These are phyloP conservation scores for Ispidina lecontei DNA, from an alignment of 2,797 vertebrate genomes.

Conservation along the genomic window DNA sequence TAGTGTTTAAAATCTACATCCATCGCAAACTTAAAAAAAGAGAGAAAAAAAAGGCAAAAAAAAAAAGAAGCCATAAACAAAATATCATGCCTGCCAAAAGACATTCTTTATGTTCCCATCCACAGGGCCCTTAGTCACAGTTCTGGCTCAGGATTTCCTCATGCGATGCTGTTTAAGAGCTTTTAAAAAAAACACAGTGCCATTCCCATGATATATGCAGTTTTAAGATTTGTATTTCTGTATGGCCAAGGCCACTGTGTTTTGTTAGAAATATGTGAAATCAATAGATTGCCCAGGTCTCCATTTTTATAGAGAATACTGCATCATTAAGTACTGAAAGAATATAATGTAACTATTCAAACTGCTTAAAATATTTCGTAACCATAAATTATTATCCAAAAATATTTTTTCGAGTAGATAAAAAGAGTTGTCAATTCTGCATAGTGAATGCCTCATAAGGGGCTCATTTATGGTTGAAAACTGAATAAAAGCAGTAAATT, in stretches of 20 bases:
- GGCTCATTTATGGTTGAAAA: constrained; percentile 90
- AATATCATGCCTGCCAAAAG: constrained; percentile 59
- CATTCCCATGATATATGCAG: constrained; percentile 68
- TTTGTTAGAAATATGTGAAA: constrained; percentile 77
- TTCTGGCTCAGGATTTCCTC: constrained; percentile 67
- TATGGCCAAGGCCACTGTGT: constrained; percentile 63
- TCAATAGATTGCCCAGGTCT: constrained; percentile 72
- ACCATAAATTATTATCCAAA: constrained; percentile 88
- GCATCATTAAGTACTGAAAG: constrained; percentile 78
- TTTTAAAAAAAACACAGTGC: constrained; percentile 34
- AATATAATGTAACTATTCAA: constrained; percentile 82
- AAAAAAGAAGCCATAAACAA: constrained; percentile 63
- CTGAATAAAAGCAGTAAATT: constrained; percentile 93
- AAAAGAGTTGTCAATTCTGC: constrained; percentile 88
- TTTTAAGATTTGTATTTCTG: constrained; percentile 70
- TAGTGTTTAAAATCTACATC: constrained; percentile 64
- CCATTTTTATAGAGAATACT: constrained; percentile 75
- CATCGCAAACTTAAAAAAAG: neutral
- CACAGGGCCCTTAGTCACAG: constrained; percentile 47
- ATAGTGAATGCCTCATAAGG: constrained; percentile 86
- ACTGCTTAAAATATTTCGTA: constrained; percentile 83
- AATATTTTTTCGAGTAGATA: constrained; percentile 88
- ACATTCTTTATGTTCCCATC: constrained; percentile 47
- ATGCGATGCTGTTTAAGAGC: constrained; percentile 70
- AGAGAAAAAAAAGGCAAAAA: neutral